Percentiles rank a stretch among this genome's conserved stretches.
phyloP scores from a whole-genome alignment of 37 sponge, comb jelly and placozoan species.

The Mnemiopsis leidyi region DNA sequence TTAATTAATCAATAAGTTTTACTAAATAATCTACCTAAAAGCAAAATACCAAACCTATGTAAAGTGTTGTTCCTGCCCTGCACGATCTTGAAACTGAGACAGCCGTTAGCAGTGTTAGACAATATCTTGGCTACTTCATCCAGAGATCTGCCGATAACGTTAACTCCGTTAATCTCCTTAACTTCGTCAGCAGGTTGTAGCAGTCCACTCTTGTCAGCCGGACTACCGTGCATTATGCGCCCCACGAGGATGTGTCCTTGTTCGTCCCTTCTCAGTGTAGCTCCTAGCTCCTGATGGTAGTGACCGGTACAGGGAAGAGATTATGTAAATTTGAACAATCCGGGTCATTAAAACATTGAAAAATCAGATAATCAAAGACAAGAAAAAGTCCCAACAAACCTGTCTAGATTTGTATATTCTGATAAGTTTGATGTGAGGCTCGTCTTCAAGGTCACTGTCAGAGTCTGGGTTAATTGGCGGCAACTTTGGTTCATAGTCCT shows the following conservation, averaged over 20 bases:
- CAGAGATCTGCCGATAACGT: slow-evolving; percentile 51
- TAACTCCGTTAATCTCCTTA: slow-evolving; percentile 51
- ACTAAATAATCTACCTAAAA: too few species aligned
- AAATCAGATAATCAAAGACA: too few species aligned
- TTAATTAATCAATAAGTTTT: too few species aligned
- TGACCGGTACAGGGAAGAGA: too few species aligned
- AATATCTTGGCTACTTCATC: slow-evolving; percentile 42
- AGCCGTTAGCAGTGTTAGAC: not conserved
- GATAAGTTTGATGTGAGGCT: slow-evolving; percentile 53
- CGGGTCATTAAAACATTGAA: too few species aligned
- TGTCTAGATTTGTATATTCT: slow-evolving; percentile 40
- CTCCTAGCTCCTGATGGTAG: slow-evolving; percentile 46
- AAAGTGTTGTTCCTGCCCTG: slow-evolving; percentile 26
- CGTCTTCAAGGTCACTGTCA: slow-evolving; percentile 43
- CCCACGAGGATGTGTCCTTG: slow-evolving; percentile 32
- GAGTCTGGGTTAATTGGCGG: slow-evolving; percentile 27
- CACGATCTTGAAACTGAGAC: slow-evolving; percentile 34
- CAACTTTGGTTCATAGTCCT: slow-evolving; percentile 50
- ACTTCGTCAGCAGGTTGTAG: slow-evolving; percentile 48
- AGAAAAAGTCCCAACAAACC: too few species aligned
- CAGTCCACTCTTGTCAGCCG: slow-evolving; percentile 54
- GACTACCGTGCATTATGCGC: slow-evolving; percentile 56
- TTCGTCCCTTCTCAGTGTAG: slow-evolving; percentile 48
- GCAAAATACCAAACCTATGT: too few species aligned
- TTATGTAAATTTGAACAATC: not conserved